These are phyloP conservation scores for Myiozetetes cayanensis DNA, from an alignment of 2,113 vertebrate genomes.

Conservation along the genomic window DNA sequence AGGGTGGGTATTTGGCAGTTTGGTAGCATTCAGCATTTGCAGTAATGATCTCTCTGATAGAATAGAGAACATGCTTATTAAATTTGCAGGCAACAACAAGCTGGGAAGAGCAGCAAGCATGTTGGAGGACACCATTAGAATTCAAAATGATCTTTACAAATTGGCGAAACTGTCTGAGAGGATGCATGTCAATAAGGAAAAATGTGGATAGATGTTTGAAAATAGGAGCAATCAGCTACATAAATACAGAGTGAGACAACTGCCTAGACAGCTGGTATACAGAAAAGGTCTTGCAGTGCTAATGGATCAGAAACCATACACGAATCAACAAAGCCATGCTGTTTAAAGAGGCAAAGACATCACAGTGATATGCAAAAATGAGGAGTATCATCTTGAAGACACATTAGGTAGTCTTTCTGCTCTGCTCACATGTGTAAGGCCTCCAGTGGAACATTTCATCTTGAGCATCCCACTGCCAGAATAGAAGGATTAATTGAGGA, in stretches of 20 bases:
- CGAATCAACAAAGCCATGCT: not conserved
- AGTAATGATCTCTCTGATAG: conserved; percentile 66
- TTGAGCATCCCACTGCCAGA: not conserved
- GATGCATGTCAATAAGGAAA: conserved; percentile 55
- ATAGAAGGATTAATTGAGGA: not conserved
- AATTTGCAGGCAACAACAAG: conserved; percentile 63
- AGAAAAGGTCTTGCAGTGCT: conserved; percentile 23
- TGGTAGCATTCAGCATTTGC: conserved; percentile 61
- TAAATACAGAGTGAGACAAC: conserved; percentile 62
- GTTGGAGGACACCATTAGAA: conserved; percentile 65
- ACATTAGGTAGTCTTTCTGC: not conserved
- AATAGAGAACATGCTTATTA: conserved; percentile 67
- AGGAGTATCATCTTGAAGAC: not conserved
- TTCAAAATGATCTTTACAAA: conserved; percentile 58
- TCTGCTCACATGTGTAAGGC: not conserved
- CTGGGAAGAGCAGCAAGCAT: conserved; percentile 58
- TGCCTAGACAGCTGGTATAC: conserved; percentile 30
- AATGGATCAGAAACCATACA: conserved; percentile 5
- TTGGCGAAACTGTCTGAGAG: conserved; percentile 49
- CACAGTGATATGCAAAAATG: not conserved
- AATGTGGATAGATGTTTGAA: conserved; percentile 62
- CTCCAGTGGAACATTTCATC: not conserved
- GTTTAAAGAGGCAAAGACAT: not conserved
- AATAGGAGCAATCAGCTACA: conserved; percentile 60
- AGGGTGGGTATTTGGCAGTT: conserved; percentile 66